A percentile compares a stretch with the other conserved stretches of the same genome.
Evolutionary conservation across 1,140 invertebrate genomes (phyloP).

Genomic region (Andrena cerasifolii): DNA sequence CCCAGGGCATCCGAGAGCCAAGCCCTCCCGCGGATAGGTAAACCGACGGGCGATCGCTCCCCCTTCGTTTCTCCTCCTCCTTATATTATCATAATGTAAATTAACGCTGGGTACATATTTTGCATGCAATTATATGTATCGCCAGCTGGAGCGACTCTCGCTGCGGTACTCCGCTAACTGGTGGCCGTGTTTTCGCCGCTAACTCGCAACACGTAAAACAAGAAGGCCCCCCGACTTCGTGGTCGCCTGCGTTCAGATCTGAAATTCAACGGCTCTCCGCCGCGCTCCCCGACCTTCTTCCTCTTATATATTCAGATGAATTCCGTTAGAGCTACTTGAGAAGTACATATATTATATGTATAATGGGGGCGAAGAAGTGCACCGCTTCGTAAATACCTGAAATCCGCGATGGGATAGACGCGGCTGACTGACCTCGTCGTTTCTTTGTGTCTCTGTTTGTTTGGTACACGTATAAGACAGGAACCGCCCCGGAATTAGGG

Average conservation of each 20-base stretch:
- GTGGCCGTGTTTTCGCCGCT: background rate
- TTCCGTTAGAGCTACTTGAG: slow-evolving; percentile 9
- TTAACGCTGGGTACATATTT: slow-evolving; percentile 5
- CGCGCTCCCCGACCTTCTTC: background rate
- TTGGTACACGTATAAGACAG: too few relatives aligned
- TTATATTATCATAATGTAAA: slow-evolving; percentile 10
- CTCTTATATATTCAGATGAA: slow-evolving; percentile 52
- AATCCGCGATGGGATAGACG: background rate
- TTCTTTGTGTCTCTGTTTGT: too few relatives aligned
- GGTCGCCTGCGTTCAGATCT: slow-evolving; percentile 9
- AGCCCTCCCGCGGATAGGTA: background rate
- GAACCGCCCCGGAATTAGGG: too few relatives aligned
- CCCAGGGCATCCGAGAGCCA: background rate
- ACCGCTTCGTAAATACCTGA: background rate
- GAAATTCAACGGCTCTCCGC: slow-evolving; percentile 18
- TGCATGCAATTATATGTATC: slow-evolving; percentile 27
- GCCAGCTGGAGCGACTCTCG: too few relatives aligned
- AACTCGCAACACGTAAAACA: slow-evolving; percentile 5
- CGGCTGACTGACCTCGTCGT: too few relatives aligned
- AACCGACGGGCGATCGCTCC: background rate
- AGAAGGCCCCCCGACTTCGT: slow-evolving; percentile 1
- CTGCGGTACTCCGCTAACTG: background rate
- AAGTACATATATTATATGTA: slow-evolving; percentile 6
- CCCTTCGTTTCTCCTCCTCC: background rate
- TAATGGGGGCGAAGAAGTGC: too few relatives aligned